Base-by-base conservation (phyloP, 2,888 invertebrate species). In the Chaitophorus viminalis region DNA sequence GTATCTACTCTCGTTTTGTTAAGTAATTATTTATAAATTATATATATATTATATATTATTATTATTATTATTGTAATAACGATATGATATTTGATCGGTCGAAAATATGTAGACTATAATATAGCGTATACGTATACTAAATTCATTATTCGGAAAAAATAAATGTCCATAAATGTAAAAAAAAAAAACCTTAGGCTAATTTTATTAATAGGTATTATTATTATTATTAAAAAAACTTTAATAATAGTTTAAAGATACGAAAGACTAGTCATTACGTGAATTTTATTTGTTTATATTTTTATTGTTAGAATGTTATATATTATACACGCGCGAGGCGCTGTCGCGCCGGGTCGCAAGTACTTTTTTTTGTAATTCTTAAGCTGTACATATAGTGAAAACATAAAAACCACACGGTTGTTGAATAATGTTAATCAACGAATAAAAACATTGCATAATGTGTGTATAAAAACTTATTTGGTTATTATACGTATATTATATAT, bases 201-300 rank as follows among this genome's bases (percentile, higher is more conserved):
- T 85, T 33, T 85, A 85, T 85, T 77, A 75, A 78, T 31, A 84
- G 77, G 68, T 70, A 74, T 81, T 31, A 84, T 84, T 77, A 77
- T 83, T 81, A 82, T 72, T 39, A 83, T 83, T 81, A 82, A 46
- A 46, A 11, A 46, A 46, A 46, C 46, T 87, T 87, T 65, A 65
- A 81, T 65, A 74, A 74, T 81, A 87, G 81, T 87, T 86, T 79
- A 81, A 87, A 54, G 46, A 81, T 81, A 87, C 87, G 74, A 81
- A 81, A 87, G 87, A 87, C 87, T 87, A 87, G 87, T 87, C 87
- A 87, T 87, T 72, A 81, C 74, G 87, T 81, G 87, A 81, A 87
- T 87, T 74, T 72, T 81, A 79, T 87, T 87, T 81, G 87, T 87
- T 87, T 87, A 87, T 85, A 87, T 81, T 79, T 87, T 74, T 87